A percentile compares a stretch with the other conserved stretches of the same genome.
Evolutionary conservation across 2,797 vertebrate species (phyloP).

Genomic region (Dallia pectoralis): DNA sequence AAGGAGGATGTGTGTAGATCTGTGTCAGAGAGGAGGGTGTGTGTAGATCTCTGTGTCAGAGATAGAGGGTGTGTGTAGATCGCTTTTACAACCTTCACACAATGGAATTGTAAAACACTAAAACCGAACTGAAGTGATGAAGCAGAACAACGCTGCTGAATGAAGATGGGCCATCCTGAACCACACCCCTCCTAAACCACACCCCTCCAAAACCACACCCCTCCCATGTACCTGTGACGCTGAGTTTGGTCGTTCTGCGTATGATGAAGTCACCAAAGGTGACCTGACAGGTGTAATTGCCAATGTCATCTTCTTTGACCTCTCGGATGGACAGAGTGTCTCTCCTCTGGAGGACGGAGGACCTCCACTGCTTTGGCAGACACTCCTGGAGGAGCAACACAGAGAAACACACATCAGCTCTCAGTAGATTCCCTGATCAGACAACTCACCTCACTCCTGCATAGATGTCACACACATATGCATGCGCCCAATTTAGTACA

Average conservation of each 20-base stretch:
- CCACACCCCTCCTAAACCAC: too few species aligned
- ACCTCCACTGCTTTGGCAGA: constrained; percentile 87
- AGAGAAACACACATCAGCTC: not conserved
- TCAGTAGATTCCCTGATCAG: too few species aligned
- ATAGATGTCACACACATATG: not conserved
- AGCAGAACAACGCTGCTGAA: not conserved
- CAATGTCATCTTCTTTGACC: constrained; percentile 96
- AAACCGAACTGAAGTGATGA: not conserved
- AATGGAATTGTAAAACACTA: not conserved
- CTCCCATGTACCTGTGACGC: constrained; percentile 85
- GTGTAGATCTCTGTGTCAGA: not conserved
- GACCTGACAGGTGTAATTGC: constrained; percentile 97
- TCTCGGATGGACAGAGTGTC: constrained; percentile 89
- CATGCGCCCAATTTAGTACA: too few species aligned
- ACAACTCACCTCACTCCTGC: too few species aligned
- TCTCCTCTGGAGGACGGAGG: constrained; percentile 86
- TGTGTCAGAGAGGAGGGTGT: not conserved
- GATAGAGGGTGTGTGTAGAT: not conserved
- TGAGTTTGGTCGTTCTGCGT: constrained; percentile 91
- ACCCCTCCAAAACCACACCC: not conserved
- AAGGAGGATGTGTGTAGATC: not conserved
- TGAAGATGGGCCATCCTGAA: not conserved
- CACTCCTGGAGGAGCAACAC: constrained; percentile 80
- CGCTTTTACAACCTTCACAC: not conserved
- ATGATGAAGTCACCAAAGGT: constrained; percentile 91